Conservation (phyloP, 2,797 vertebrate species). For the Pteronotus mesoamericanus region DNA sequence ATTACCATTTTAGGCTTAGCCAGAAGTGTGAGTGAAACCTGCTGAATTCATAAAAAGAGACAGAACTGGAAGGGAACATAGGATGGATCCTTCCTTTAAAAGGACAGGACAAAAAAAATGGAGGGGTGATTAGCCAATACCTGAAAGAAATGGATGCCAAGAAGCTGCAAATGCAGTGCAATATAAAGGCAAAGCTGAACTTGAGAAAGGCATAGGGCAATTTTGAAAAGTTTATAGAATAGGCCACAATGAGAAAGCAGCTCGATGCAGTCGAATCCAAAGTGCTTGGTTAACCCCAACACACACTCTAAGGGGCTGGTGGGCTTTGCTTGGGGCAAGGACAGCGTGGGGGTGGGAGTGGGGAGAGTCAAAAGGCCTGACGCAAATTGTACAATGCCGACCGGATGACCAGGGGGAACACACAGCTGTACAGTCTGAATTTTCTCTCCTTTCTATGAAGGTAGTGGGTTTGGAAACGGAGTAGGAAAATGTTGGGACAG, state of each 20-base stretch:
- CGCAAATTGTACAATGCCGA: background rate
- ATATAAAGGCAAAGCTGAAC: background rate
- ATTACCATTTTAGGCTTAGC: background rate
- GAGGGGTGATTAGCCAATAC: background rate
- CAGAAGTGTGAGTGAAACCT: background rate
- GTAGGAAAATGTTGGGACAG: background rate
- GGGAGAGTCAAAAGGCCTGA: background rate
- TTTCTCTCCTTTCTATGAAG: background rate
- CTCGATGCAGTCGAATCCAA: background rate
- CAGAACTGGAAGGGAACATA: background rate
- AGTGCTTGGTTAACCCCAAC: background rate
- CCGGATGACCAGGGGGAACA: background rate
- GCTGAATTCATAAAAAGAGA: background rate
- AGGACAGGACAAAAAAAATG: background rate
- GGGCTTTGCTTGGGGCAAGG: background rate
- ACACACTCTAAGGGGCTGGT: background rate
- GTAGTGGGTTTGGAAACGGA: background rate
- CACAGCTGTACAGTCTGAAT: background rate
- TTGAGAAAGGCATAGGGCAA: background rate
- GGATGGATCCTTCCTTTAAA: background rate
- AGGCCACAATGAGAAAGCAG: background rate
- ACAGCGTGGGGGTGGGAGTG: rapidly evolving
- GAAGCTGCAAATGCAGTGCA: background rate
- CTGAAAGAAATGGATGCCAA: background rate
- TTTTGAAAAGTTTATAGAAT: background rate